Evolutionary conservation across 2,888 invertebrate genomes (phyloP), one percentile per base, ranked within the genome.

Genomic region (Catocala fraxini): DNA sequence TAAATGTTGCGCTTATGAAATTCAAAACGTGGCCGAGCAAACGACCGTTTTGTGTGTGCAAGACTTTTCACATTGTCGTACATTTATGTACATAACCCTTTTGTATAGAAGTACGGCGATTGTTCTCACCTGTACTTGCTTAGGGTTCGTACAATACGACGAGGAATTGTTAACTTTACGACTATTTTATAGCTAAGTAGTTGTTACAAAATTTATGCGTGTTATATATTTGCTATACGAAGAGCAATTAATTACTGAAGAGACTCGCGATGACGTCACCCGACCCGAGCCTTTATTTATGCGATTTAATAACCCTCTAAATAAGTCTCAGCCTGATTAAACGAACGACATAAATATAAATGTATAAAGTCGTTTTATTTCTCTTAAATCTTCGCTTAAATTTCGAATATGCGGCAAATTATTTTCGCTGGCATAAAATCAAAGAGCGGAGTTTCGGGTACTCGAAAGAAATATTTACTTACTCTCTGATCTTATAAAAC

Each of bases 331-430:
- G 41, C 45, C 61, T 72, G 69, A 75, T 68, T 75, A 75, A 72
- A 62, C 68, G 55, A 65, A 59, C 49, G 59, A 65, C 63, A 55
- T 60, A 65, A 72, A 75, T 69, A 72, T 33, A 66, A 63, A 54
- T 54, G 46, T 62, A 56, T 63, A 5, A 39, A 59, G 25, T 39
- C 43, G 45, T 55, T 51, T 54, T 43, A 25, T 59, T 49, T 49
- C 43, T 49, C 25, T 13, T 35, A 12, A 54, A 59, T 15, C 33
- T 41, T 47, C n/a, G 7, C 10, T 35, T 9, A 48, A 59, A 53
- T 48, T 46, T 15, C 9, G 34, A 48, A 59, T 25, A 48, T 48
- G 41, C 25, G 47, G 12, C 25, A 25, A 53, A 52, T 53, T 59
- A n/a, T 34, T 33, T 47, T 9, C 34, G 0, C 53, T 48, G n/a